Conservation (phyloP, 2,797 vertebrate species). For the Acrossocheilus fasciatus region DNA sequence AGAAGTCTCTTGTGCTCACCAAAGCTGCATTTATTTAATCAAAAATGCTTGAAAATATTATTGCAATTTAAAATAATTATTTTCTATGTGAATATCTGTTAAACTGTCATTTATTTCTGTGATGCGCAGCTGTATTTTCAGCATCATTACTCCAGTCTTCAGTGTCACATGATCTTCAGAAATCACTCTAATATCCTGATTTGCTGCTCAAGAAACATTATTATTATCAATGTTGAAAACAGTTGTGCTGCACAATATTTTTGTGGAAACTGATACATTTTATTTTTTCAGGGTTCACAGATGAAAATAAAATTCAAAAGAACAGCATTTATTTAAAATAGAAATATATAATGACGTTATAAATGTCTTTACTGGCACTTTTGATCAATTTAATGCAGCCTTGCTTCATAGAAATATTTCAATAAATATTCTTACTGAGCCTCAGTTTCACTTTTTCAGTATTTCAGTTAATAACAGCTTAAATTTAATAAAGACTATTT, state of each 20-base stretch:
- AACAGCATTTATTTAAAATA: too few relatives aligned
- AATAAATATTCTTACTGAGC: too few relatives aligned
- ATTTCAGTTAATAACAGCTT: too few relatives aligned
- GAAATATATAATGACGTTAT: background rate
- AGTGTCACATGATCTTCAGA: background rate
- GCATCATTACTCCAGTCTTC: background rate
- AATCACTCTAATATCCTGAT: background rate
- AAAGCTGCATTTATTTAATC: background rate
- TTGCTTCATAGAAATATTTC: background rate
- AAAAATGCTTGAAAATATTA: background rate
- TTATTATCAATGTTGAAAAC: background rate
- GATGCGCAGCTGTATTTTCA: background rate
- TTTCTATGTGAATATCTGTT: background rate
- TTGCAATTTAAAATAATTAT: background rate
- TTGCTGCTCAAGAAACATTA: too few relatives aligned
- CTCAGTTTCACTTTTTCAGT: too few relatives aligned
- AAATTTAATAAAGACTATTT: too few relatives aligned
- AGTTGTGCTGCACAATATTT: background rate
- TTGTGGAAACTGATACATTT: background rate
- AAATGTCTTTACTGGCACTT: background rate
- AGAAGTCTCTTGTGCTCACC: background rate
- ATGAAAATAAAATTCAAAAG: background rate
- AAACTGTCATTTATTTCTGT: background rate
- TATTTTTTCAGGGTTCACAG: background rate
- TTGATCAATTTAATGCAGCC: background rate